Conservation (phyloP, 1,140 invertebrate genomes). For the Pteromalus puparum region DNA sequence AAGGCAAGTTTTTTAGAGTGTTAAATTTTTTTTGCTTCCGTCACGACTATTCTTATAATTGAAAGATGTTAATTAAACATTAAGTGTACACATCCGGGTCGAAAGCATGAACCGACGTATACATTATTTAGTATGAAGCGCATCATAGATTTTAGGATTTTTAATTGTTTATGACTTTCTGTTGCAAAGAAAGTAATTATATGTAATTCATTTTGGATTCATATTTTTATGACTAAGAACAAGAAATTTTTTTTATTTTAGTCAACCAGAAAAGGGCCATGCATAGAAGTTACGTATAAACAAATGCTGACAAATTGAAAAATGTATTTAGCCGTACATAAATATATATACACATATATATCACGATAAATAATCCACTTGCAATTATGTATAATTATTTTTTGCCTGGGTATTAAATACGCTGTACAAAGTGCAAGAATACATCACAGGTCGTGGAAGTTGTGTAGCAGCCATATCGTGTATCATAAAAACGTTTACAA, state of each 20-base stretch:
- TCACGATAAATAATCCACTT: constrained; percentile 37
- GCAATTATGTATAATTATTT: constrained; percentile 44
- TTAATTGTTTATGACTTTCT: constrained; percentile 44
- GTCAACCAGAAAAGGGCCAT: neutral
- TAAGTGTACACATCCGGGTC: constrained; percentile 42
- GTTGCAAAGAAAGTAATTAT: constrained; percentile 43
- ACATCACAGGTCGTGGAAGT: constrained; percentile 62
- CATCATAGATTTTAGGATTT: constrained; percentile 41
- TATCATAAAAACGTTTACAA: constrained; percentile 47
- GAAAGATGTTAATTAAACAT: constrained; percentile 55
- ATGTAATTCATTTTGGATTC: constrained; percentile 43
- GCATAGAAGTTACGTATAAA: neutral
- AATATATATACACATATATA: too few relatives aligned
- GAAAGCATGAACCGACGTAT: constrained; percentile 33
- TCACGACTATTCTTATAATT: constrained; percentile 48
- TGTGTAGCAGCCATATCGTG: constrained; percentile 62
- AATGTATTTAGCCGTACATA: constrained; percentile 42
- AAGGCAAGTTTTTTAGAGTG: constrained; percentile 49
- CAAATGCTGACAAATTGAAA: constrained; percentile 10
- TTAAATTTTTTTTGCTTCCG: constrained; percentile 48
- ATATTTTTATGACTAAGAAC: constrained; percentile 4
- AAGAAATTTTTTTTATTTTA: neutral
- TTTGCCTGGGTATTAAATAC: constrained; percentile 38
- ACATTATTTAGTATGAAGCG: constrained; percentile 18
- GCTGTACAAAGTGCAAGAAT: constrained; percentile 50